Conservation (phyloP, 2,113 vertebrate species). For the Anolis carolinensis region DNA sequence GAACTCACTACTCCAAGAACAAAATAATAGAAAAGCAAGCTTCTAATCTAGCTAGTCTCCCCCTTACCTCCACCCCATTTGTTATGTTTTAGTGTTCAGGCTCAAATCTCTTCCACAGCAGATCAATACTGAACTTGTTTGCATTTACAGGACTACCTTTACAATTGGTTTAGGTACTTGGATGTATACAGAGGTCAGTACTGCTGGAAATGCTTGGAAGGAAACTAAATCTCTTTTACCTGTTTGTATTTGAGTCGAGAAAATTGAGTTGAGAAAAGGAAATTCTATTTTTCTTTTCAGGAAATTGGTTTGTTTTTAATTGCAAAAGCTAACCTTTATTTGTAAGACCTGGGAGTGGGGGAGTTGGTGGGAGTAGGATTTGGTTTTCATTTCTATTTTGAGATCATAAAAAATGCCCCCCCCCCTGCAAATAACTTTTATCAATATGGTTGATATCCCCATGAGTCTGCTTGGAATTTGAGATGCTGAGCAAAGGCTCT, state of each 20-base stretch:
- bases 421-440: neutral
- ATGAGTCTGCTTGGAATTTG: too few relatives aligned
- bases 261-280: slow-evolving; percentile 62
- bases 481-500: too few relatives aligned
- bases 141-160: slow-evolving; percentile 68
- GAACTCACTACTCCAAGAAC: slow-evolving; percentile 9
- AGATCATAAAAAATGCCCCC: neutral
- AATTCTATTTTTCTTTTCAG: slow-evolving; percentile 68
- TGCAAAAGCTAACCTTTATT: slow-evolving; percentile 54
- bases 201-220: slow-evolving; percentile 56
- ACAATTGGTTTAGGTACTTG: slow-evolving; percentile 60
- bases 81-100: slow-evolving; percentile 45
- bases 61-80: neutral
- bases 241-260: slow-evolving; percentile 53
- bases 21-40: slow-evolving; percentile 20
- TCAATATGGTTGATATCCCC: slow-evolving; percentile 8
- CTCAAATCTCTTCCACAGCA: slow-evolving; percentile 45
- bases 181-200: slow-evolving; percentile 61
- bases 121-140: slow-evolving; percentile 68
- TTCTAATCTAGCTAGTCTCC: neutral
- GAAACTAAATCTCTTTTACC: slow-evolving; percentile 66
- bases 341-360: neutral
- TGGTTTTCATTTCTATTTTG: slow-evolving; percentile 36
- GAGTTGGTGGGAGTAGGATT: neutral
- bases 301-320: slow-evolving; percentile 75